Evolutionary conservation across 2,888 invertebrate genomes (phyloP), one percentile per base, ranked within the genome.

Genomic region (Lasioglossum marginatum): DNA sequence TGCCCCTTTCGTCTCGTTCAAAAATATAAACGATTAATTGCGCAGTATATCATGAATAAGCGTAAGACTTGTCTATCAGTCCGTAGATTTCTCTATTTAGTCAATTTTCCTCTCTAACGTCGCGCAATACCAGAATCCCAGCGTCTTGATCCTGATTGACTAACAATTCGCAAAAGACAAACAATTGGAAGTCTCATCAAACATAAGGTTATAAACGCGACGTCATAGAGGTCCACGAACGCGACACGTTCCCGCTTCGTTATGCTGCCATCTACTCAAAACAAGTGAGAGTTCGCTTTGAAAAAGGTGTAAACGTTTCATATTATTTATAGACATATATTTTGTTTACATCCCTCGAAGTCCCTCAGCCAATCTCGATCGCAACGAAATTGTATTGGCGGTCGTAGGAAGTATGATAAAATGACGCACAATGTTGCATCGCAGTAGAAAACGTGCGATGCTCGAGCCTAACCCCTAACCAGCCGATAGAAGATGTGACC

Each of bases 381-480:
- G 48, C 37, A 48, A 12, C n/a, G n/a, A 43, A 72, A 31, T 27
- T 27, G 23, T 34, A n/a, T 43, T 27, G 1, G 14, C 0, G n/a
- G 27, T 81, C n/a, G 27, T 37, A 34, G 19, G 2, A n/a, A 66
- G 12, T 10, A 8, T 2, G 27, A 74, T 40, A 70, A 48, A 73
- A 34, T 37, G 27, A 43, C 23, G n/a, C 19, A 23, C 1, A 16
- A 73, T 74, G 45, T 10, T 73, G 19, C 34, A 4, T 3, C 34
- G 1, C 60, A 27, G 48, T 12, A 27, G 1, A 4, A 12, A 16
- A 14, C 19, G 31, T n/a, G 16, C 16, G 45, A 31, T 40, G 19
- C 6, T 71, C n/a, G 10, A 5, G 1, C 52, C 63, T 78, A 84
- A 60, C 48, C 74, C 10, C 6, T 40, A 77, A 70, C n/a, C 14